Base-by-base conservation (phyloP, 2,797 vertebrate species). In the Urosaurus nigricauda region DNA sequence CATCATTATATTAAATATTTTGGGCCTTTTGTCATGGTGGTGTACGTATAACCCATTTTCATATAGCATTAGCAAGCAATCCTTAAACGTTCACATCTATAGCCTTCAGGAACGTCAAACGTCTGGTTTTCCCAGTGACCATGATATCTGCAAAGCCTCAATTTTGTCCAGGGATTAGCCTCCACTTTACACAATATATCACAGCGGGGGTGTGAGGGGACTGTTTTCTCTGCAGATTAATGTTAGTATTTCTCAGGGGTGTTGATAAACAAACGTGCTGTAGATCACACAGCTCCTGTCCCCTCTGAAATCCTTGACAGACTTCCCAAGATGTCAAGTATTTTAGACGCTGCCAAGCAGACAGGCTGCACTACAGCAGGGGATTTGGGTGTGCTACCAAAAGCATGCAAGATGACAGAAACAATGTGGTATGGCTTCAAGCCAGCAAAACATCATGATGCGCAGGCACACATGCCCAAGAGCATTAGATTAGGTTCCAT, bases 331-430 rank as follows among this genome's bases (percentile, higher is more conserved):
- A 77, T 47, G 17, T 74, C 21, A 37, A 19, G 37, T 32, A 47
- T 82, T n/a, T 60, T 21, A 35, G 63, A 68, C 26, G 17, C 73
- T 83, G 79, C 84, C 83, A 82, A 84, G 53, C 16, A 88, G 73
- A 85, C 79, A 83, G 88, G 83, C 87, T 53, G 83, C 47, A 37
- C 70, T 37, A 37, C 90, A 91, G 90, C 70, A 51, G 90, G 79
- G 32, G 53, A 35, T n/a, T 32, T 73, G 60, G 71, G 37, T 63
- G 43, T 60, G 63, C 79, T 68, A n/a, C 24, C 40, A 14, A 71
- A 71, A 56, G 43, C 43, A 78, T n/a, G 21, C 37, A 81, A 86
- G 53, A 35, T 24, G 32, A 78, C 32, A 82, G 63, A 78, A 43
- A 19, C 40, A 82, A 83, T 71, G 63, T 83, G 85, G 47, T 35